A percentile compares a stretch with the other conserved stretches of the same genome.
Evolutionary conservation across 2,888 invertebrate species (phyloP).

Genomic region (Bombyx huttoni): DNA sequence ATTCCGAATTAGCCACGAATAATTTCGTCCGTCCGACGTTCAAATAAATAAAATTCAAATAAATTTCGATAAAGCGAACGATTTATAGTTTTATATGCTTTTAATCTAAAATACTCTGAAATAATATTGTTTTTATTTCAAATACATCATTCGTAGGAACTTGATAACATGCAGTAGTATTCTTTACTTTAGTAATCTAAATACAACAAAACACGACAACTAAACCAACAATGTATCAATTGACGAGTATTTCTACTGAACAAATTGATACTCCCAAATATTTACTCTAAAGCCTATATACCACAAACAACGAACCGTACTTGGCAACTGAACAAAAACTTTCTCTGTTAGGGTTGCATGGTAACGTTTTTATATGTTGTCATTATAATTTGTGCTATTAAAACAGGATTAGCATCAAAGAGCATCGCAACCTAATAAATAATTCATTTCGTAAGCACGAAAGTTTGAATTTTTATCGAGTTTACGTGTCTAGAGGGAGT

Average conservation of each 20-base stretch:
- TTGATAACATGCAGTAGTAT: not conserved
- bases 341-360: slow-evolving; percentile 8
- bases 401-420: slow-evolving; percentile 43
- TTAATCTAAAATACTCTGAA: not conserved
- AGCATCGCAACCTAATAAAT: slow-evolving; percentile 29
- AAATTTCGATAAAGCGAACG: slow-evolving; percentile 13
- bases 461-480: slow-evolving; percentile 26
- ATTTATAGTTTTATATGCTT: slow-evolving; percentile 8
- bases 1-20: slow-evolving; percentile 33
- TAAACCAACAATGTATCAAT: slow-evolving; percentile 17
- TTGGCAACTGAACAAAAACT: slow-evolving; percentile 8
- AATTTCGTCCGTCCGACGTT: not conserved
- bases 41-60: not conserved
- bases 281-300: slow-evolving; percentile 20
- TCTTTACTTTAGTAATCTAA: slow-evolving; percentile 16
- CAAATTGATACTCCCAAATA: slow-evolving; percentile 24
- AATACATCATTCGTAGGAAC: not conserved
- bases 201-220: slow-evolving; percentile 9
- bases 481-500: slow-evolving; percentile 10
- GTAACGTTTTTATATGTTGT: slow-evolving; percentile 20
- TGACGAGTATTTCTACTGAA: slow-evolving; percentile 17
- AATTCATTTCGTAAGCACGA: slow-evolving; percentile 25
- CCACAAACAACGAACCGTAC: slow-evolving; percentile 14
- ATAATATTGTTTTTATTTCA: too few relatives aligned
- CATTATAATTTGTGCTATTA: slow-evolving; percentile 46